Conservation (phyloP, 2,888 invertebrate species). For the Cataglyphis cursor region DNA sequence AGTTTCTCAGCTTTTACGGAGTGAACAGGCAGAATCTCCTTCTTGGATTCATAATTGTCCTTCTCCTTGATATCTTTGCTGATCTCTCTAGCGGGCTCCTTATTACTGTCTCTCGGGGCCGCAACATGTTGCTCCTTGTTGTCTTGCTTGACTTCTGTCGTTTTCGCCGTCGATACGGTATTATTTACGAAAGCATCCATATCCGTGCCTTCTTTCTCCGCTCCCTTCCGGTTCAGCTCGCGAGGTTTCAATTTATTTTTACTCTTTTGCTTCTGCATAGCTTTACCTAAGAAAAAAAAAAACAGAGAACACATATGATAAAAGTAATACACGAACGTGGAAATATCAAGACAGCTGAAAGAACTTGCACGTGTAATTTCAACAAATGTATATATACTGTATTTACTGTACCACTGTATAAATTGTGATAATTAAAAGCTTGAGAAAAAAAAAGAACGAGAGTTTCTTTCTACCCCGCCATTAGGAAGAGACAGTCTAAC, state of each 20-base stretch:
- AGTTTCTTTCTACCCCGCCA: neutral
- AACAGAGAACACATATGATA: neutral
- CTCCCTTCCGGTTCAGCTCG: constrained; percentile 88
- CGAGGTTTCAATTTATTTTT: constrained; percentile 87
- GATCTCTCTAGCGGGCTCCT: constrained; percentile 69
- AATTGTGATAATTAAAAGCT: neutral
- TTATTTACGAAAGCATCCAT: constrained; percentile 89
- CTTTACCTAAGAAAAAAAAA: constrained; percentile 78
- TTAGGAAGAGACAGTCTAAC: too few relatives aligned
- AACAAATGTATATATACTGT: neutral
- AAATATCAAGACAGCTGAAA: neutral
- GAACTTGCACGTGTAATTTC: neutral
- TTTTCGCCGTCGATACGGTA: constrained; percentile 68
- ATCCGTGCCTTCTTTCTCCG: constrained; percentile 89
- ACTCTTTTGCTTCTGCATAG: constrained; percentile 87
- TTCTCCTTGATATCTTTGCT: constrained; percentile 80
- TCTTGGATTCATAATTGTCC: constrained; percentile 79
- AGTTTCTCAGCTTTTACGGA: constrained; percentile 67
- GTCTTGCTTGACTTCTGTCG: constrained; percentile 75
- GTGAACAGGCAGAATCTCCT: constrained; percentile 61
- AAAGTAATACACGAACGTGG: neutral
- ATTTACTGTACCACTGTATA: too few relatives aligned
- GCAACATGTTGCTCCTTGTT: constrained; percentile 65
- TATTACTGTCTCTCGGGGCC: constrained; percentile 71
- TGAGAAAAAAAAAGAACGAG: neutral